A percentile compares a stretch with the other conserved stretches of the same genome.
Conservation (phyloP, 2,888 invertebrate species). For the Neria commutata region DNA sequence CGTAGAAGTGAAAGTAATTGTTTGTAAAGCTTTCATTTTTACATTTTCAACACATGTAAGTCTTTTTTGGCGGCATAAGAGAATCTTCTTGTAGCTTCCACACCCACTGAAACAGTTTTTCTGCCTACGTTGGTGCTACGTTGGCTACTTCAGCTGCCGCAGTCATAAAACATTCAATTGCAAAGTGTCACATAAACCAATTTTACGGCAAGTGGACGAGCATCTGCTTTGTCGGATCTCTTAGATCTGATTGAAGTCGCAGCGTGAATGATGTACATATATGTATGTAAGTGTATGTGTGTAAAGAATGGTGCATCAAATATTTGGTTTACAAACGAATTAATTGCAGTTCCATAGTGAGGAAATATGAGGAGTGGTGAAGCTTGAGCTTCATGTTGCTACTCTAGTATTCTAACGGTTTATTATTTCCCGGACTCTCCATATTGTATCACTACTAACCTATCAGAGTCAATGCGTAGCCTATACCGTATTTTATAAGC, state of each 20-base stretch:
- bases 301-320: background rate
- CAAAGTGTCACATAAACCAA: constrained; percentile 32
- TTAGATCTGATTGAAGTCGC: background rate
- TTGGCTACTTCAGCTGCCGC: constrained; percentile 3
- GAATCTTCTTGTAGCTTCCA: too few relatives aligned
- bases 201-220: background rate
- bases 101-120: too few relatives aligned
- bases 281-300: background rate
- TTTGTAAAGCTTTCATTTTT: background rate
- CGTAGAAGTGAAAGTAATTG: background rate
- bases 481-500: too few relatives aligned
- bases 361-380: too few relatives aligned
- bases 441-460: too few relatives aligned
- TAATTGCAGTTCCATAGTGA: too few relatives aligned
- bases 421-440: too few relatives aligned
- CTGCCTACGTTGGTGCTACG: too few relatives aligned
- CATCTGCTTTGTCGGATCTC: background rate
- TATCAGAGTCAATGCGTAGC: too few relatives aligned
- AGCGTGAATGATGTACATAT: background rate
- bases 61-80: too few relatives aligned
- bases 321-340: background rate
- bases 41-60: background rate
- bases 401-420: too few relatives aligned
- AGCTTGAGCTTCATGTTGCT: too few relatives aligned
- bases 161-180: constrained; percentile 38